Percentiles rank a stretch among this genome's conserved stretches.
These are phyloP conservation scores for Andrena praecox DNA, from an alignment of 2,888 invertebrate genomes.

Conservation along the genomic window DNA sequence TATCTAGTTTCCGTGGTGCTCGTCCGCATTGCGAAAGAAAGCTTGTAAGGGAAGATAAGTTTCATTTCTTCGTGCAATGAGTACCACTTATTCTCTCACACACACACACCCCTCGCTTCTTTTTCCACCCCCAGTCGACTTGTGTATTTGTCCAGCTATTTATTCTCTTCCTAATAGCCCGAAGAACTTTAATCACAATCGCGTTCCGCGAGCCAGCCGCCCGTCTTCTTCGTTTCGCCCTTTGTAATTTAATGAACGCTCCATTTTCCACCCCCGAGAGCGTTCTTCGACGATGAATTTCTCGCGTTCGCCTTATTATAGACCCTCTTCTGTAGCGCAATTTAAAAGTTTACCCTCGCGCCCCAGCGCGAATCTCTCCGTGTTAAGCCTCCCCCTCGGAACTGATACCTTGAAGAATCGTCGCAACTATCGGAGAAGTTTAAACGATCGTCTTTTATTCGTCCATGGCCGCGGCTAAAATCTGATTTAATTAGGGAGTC, in stretches of 20 bases:
- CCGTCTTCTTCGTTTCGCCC: slow-evolving; percentile 34
- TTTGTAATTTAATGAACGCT: slow-evolving; percentile 64
- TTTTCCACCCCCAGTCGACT: not conserved
- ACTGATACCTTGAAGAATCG: slow-evolving; percentile 41
- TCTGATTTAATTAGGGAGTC: slow-evolving; percentile 54
- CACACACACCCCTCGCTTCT: not conserved
- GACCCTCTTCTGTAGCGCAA: slow-evolving; percentile 63
- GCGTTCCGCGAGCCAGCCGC: slow-evolving; percentile 14
- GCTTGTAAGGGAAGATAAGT: slow-evolving; percentile 28
- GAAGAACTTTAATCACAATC: slow-evolving; percentile 48
- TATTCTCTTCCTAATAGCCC: slow-evolving; percentile 21
- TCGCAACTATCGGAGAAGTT: slow-evolving; percentile 60
- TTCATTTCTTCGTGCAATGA: slow-evolving; percentile 38
- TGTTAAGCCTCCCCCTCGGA: slow-evolving; percentile 48
- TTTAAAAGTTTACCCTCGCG: slow-evolving; percentile 63
- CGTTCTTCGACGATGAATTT: slow-evolving; percentile 52
- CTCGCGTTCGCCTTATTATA: slow-evolving; percentile 59
- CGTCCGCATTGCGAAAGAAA: slow-evolving; percentile 28
- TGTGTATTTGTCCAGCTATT: slow-evolving; percentile 30
- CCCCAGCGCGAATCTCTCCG: slow-evolving; percentile 37
- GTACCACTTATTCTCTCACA: slow-evolving; percentile 19
- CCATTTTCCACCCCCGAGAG: slow-evolving; percentile 14
- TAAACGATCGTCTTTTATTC: slow-evolving; percentile 58
- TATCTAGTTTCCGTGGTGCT: slow-evolving; percentile 29
- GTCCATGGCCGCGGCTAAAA: slow-evolving; percentile 28